Base-by-base conservation (phyloP, 2,888 invertebrate genomes). In the Hyalella azteca region DNA sequence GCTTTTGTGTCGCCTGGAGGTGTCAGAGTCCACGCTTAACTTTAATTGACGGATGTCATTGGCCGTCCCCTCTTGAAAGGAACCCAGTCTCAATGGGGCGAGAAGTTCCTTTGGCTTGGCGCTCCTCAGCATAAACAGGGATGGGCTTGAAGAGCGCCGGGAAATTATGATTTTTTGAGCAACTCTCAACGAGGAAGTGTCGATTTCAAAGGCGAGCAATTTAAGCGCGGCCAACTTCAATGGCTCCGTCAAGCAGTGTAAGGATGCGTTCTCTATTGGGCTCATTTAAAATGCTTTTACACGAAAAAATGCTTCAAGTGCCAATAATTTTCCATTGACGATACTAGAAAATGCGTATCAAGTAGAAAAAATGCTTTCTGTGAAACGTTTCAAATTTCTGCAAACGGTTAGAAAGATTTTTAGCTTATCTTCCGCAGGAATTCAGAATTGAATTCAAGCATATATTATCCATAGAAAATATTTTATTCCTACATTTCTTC, bases 31-130 rank as follows among this genome's bases (percentile, higher is more conserved):
- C 19, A 66, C 66, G 32, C 66, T 36, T 66, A 7, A n/a, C 66
- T 36, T 66, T 36, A 32, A 66, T 66, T 66, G 66, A 66, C 15
- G 66, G 15, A 36, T 66, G 36, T 66, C 66, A 66, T n/a, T 36
- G 36, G 66, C 66, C 66, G 1, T 39, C 19, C 29, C 54, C 26
- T 54, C 54, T 54, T 54, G 32, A 66, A 66, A 66, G 15, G 66
- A 32, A 19, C n/a, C 22, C 36, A 36, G 36, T 29, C 36, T 66
- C 66, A 66, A 66, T 66, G 36, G 66, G 19, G 36, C 13, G 39
- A 66, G 32, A 59, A 5, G 66, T 11, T 19, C 36, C n/a, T 66
- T 36, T 5, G 36, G 66, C 5, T 19, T 32, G 36, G 19, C 66
- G 19, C 36, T 66, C 66, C 19, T 66, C 36, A 36, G 66, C 36